Evolutionary conservation across 2,797 vertebrate genomes (phyloP).

Genomic region (Streptopelia turtur): DNA sequence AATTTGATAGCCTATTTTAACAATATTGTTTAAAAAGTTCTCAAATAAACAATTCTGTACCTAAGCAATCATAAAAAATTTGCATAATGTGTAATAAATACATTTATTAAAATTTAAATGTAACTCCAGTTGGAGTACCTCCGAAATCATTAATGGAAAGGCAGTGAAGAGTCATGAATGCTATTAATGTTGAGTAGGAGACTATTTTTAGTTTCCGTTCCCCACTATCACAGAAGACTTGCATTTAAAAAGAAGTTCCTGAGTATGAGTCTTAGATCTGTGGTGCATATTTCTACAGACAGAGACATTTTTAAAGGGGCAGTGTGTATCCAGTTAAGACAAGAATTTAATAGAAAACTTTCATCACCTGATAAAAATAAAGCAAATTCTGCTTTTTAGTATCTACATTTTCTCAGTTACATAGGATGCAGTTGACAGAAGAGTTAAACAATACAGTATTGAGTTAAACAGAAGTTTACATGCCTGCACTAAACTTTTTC

Average conservation of each 20-base stretch:
- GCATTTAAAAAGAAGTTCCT: not conserved
- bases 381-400: not conserved
- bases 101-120: slow-evolving; percentile 65
- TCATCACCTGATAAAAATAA: not conserved
- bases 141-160: slow-evolving; percentile 54
- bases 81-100: slow-evolving; percentile 27
- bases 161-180: slow-evolving; percentile 44
- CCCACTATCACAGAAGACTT: not conserved
- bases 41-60: slow-evolving; percentile 55
- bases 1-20: slow-evolving; percentile 52
- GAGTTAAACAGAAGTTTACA: not conserved
- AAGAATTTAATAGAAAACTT: not conserved
- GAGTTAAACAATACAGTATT: not conserved
- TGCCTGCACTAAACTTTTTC: not conserved
- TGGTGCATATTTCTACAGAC: not conserved
- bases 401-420: not conserved
- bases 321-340: not conserved
- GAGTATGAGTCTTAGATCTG: not conserved
- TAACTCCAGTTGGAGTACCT: slow-evolving; percentile 22
- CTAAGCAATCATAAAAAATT: slow-evolving; percentile 55
- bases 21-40: slow-evolving; percentile 41
- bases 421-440: not conserved
- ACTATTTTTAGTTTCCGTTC: slow-evolving; percentile 18
- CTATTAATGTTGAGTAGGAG: slow-evolving; percentile 43
- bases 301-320: not conserved